Evolutionary conservation across 2,888 invertebrate species (phyloP).

Genomic region (Calliopum simillimum): DNA sequence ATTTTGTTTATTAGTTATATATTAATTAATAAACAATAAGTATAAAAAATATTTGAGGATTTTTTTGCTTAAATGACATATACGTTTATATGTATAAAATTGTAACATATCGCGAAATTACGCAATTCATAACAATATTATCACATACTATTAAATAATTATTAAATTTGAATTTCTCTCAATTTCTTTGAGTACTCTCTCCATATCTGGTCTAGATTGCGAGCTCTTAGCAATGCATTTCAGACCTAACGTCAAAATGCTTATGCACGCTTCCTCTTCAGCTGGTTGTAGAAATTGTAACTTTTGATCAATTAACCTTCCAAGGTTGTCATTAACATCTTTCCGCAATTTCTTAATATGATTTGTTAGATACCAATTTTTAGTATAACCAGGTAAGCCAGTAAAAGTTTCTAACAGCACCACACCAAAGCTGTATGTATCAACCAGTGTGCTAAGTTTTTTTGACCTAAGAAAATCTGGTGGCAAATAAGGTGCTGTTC

Average conservation of each 20-base stretch:
- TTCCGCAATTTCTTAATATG: constrained; percentile 68
- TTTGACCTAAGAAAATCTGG: constrained; percentile 85
- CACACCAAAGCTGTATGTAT: constrained; percentile 94
- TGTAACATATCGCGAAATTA: no score
- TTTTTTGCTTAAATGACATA: no score
- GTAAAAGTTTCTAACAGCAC: constrained; percentile 88
- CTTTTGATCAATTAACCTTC: constrained; percentile 68
- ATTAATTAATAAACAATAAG: background rate
- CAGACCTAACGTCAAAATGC: constrained; percentile 75
- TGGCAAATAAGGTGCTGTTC: constrained; percentile 94
- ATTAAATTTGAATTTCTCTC: constrained; percentile 32
- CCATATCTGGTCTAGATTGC: constrained; percentile 81
- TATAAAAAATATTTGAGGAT: no score
- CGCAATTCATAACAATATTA: no score
- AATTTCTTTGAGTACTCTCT: constrained; percentile 46
- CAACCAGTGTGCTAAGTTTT: constrained; percentile 89
- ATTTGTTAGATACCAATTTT: constrained; percentile 73
- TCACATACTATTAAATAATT: no score
- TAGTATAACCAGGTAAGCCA: constrained; percentile 76
- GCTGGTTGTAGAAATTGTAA: constrained; percentile 48
- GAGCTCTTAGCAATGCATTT: constrained; percentile 75
- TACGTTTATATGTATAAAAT: no score
- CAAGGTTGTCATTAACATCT: constrained; percentile 47
- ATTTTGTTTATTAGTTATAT: background rate
- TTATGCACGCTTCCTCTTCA: constrained; percentile 68